Evolutionary conservation across 1,140 invertebrate species (phyloP).

Genomic region (Heliothis virescens): DNA sequence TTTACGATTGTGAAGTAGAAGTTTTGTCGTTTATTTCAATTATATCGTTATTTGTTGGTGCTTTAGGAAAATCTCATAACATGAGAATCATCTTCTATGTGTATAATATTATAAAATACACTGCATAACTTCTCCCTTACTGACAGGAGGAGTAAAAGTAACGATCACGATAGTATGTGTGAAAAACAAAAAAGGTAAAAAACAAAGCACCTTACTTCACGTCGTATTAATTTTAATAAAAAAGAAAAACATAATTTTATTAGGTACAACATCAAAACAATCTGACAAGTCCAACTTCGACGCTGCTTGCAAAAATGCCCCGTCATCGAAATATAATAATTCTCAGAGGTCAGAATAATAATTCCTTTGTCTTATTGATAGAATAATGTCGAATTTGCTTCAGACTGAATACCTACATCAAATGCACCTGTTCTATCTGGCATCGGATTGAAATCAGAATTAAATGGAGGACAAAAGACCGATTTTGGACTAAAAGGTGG

Average conservation of each 20-base stretch:
- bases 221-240: neutral
- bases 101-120: too few species aligned
- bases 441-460: neutral
- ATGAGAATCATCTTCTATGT: too few species aligned
- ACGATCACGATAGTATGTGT: too few species aligned
- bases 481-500: neutral
- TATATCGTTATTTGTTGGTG: neutral
- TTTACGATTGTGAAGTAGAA: neutral
- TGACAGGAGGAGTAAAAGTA: too few species aligned
- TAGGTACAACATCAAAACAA: slow-evolving; percentile 1
- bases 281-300: neutral
- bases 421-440: slow-evolving; percentile 1
- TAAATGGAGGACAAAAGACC: slow-evolving; percentile 7
- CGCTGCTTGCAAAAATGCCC: slow-evolving; percentile 9
- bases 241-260: neutral
- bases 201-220: too few species aligned
- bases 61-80: neutral
- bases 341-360: neutral
- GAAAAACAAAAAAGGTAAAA: too few species aligned
- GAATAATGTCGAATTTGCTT: neutral
- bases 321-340: neutral
- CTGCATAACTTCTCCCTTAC: too few species aligned
- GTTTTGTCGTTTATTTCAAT: neutral
- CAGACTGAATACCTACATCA: neutral
- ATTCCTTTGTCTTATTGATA: neutral